Evolutionary conservation across 1,140 invertebrate genomes (phyloP).

Genomic region (Papilio helenus): DNA sequence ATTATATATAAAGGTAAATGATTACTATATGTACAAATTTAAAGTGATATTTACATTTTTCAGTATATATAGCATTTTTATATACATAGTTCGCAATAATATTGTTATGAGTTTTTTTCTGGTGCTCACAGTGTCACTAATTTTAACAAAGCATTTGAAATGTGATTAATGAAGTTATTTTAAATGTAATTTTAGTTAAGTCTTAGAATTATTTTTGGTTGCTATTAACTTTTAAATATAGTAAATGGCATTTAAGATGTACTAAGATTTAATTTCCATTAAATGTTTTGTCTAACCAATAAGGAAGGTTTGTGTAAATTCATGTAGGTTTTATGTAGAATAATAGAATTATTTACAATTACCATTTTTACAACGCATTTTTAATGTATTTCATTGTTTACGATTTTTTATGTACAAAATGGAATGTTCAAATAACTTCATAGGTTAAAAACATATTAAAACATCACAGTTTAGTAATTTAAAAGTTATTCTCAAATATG

Average conservation of each 20-base stretch:
- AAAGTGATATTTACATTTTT: conserved; percentile 26
- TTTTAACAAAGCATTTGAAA: conserved; percentile 25
- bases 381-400: not conserved
- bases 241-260: not conserved
- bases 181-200: conserved; percentile 15
- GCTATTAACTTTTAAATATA: not conserved
- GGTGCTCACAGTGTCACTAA: conserved; percentile 28
- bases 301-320: not conserved
- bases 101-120: too few relatives aligned
- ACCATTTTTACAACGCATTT: not conserved
- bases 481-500: not conserved
- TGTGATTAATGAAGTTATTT: conserved; percentile 19
- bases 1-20: not conserved
- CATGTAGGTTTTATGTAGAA: not conserved
- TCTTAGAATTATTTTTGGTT: not conserved
- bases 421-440: not conserved
- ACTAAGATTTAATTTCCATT: not conserved
- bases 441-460: not conserved
- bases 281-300: not conserved
- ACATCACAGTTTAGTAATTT: not conserved
- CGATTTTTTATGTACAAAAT: not conserved
- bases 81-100: not conserved
- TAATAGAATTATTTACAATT: not conserved
- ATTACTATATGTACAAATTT: conserved; percentile 19
- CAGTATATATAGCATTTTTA: conserved; percentile 3